phyloP scores from a whole-genome alignment of 2,113 vertebrate genomes.

The Prunella himalayana region DNA sequence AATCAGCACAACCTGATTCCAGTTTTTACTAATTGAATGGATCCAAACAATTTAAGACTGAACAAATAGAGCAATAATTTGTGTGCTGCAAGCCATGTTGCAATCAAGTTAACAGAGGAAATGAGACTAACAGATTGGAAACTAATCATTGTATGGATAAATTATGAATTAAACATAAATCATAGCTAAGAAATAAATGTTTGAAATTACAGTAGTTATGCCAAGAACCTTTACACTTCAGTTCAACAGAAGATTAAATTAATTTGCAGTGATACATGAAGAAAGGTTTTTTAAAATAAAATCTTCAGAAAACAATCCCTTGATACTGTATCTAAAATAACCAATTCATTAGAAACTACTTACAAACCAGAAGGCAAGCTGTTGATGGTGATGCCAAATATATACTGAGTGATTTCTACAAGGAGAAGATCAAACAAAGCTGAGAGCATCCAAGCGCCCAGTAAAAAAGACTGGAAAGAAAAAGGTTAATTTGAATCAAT shows the following conservation, averaged over 20 bases:
- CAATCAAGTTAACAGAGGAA: not conserved
- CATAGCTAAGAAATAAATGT: not conserved
- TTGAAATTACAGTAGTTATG: not conserved
- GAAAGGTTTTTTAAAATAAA: not conserved
- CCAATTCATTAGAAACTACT: slow-evolving; percentile 60
- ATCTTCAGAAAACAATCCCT: not conserved
- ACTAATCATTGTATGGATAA: not conserved
- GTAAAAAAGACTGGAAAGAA: slow-evolving; percentile 77
- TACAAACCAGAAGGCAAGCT: slow-evolving; percentile 83
- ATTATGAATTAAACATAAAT: not conserved
- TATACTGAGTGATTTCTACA: slow-evolving; percentile 66
- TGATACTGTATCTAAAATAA: not conserved
- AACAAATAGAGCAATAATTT: not conserved
- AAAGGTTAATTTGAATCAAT: not conserved
- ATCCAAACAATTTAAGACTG: not conserved
- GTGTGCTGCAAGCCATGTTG: not conserved
- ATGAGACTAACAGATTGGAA: not conserved
- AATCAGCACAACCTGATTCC: not conserved
- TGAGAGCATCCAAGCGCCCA: slow-evolving; percentile 78
- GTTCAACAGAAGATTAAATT: not conserved
- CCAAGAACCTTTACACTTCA: not conserved
- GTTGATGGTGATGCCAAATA: slow-evolving; percentile 67
- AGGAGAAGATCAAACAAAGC: slow-evolving; percentile 77
- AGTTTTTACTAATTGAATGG: not conserved
- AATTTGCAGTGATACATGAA: not conserved